Evolutionary conservation across 2,113 vertebrate genomes (phyloP).

Genomic region (Dasypus novemcinctus): DNA sequence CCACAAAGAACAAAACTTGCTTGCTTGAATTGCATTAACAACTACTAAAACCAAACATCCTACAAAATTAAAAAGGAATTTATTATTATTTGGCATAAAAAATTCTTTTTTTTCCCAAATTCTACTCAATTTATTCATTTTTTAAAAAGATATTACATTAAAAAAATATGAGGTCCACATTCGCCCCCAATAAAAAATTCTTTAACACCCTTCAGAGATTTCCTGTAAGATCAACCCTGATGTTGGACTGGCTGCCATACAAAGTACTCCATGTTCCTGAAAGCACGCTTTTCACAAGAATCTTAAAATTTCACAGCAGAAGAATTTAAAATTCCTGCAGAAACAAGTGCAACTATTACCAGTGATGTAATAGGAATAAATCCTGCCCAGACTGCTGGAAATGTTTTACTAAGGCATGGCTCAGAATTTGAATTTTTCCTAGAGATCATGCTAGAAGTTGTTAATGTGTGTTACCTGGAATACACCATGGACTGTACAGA

Average conservation of each 20-base stretch:
- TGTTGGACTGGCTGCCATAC: not conserved
- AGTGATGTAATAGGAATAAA: conserved; percentile 90
- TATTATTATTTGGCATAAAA: not conserved
- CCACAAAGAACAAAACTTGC: not conserved
- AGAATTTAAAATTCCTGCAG: conserved; percentile 84
- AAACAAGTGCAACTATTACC: conserved; percentile 80
- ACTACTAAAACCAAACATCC: not conserved
- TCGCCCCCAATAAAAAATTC: too few species aligned
- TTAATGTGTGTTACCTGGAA: conserved; percentile 56
- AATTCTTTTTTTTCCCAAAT: too few species aligned
- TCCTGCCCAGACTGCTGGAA: conserved; percentile 88
- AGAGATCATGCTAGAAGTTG: conserved; percentile 86
- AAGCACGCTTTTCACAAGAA: conserved; percentile 88
- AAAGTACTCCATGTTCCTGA: conserved; percentile 82
- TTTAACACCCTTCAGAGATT: not conserved
- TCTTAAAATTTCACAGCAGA: conserved; percentile 90
- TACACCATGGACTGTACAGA: not conserved
- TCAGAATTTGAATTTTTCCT: conserved; percentile 88
- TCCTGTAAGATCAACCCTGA: not conserved
- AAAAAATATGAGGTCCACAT: too few species aligned
- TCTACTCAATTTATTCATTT: too few species aligned
- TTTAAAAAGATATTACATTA: too few species aligned
- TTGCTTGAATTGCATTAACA: not conserved
- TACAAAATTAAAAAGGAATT: not conserved
- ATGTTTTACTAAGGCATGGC: conserved; percentile 87